These are phyloP conservation scores for Porites cylindrica DNA, from an alignment of 92 coral and sea anemone species.

Conservation along the genomic window DNA sequence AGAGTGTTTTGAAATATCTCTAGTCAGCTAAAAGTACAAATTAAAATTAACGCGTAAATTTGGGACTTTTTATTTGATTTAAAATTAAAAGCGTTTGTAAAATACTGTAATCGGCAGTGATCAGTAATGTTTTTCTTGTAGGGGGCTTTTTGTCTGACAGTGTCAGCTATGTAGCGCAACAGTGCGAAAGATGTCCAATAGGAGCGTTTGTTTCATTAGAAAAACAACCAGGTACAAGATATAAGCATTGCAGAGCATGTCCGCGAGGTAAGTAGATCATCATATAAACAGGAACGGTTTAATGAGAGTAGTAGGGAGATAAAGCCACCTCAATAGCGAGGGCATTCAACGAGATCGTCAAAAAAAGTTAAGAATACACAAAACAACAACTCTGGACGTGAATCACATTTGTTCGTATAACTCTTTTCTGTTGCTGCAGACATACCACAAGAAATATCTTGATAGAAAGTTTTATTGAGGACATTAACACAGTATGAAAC, in stretches of 20 bases:
- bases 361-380: background rate
- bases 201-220: conserved; percentile 30
- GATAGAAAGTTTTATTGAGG: no score
- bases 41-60: no score
- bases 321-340: no score
- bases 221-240: conserved; percentile 16
- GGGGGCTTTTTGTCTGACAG: conserved; percentile 32
- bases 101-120: background rate
- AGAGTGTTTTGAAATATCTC: no score
- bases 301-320: no score
- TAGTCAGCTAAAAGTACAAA: no score
- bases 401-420: background rate
- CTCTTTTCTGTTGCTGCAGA: no score
- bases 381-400: background rate
- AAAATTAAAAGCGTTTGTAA: background rate
- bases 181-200: conserved; percentile 14
- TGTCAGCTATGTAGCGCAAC: conserved; percentile 7
- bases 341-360: no score
- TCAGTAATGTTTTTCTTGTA: background rate
- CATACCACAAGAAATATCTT: no score
- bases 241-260: conserved; percentile 27
- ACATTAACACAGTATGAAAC: no score
- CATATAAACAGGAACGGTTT: no score
- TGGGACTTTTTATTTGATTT: no score
- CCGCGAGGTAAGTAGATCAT: conserved; percentile 12